phyloP scores from a whole-genome alignment of 2,113 vertebrate genomes.

The Sinocyclocheilus anshuiensis region DNA sequence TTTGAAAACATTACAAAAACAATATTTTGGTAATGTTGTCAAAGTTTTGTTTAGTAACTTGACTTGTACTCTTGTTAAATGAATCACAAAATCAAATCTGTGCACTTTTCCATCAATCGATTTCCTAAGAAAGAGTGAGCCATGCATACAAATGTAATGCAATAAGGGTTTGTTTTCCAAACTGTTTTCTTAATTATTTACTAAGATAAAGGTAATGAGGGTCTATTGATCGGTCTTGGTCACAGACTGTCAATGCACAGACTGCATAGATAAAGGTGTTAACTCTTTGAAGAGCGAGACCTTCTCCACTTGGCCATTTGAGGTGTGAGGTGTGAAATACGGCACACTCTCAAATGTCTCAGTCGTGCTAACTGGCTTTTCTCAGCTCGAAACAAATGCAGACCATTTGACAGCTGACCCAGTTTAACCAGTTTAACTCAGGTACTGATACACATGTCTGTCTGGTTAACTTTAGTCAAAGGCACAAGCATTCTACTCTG shows the following conservation, averaged over 20 bases:
- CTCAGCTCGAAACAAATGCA: neutral
- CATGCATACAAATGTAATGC: neutral
- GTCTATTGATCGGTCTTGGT: neutral
- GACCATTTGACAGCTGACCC: slow-evolving; percentile 8
- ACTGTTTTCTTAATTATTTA: slow-evolving; percentile 4
- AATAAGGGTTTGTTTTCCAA: neutral
- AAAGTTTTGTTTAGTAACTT: neutral
- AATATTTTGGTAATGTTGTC: neutral
- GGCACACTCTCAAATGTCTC: neutral
- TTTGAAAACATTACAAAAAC: neutral
- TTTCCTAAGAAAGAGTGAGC: neutral
- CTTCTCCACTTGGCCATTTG: neutral
- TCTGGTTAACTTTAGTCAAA: neutral
- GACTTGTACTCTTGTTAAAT: neutral
- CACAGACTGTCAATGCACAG: neutral
- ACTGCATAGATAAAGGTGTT: slow-evolving; percentile 2
- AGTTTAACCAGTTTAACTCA: neutral
- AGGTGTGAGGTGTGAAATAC: neutral
- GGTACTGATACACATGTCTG: neutral
- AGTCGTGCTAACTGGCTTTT: neutral
- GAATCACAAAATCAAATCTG: neutral
- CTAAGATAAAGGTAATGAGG: neutral
- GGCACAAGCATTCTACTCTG: neutral
- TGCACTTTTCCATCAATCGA: neutral
- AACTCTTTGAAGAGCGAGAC: slow-evolving; percentile 4